Conservation (phyloP, 2,888 invertebrate genomes). For the Melieria crassipennis region DNA sequence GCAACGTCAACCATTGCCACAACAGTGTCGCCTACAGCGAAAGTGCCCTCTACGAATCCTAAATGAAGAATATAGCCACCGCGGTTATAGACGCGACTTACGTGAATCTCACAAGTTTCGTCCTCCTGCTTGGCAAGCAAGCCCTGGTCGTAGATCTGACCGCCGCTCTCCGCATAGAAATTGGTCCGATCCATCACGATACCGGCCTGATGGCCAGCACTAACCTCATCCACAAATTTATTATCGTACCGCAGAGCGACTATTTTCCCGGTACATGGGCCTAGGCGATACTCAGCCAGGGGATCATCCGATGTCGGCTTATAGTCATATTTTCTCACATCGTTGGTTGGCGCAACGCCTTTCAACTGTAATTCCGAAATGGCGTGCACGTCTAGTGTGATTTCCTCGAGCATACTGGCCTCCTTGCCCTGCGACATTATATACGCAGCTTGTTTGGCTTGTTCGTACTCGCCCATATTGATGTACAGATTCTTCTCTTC, state of each 20-base stretch:
- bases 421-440: constrained; percentile 89
- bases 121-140: constrained; percentile 84
- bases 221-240: constrained; percentile 84
- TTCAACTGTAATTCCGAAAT: constrained; percentile 87
- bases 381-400: constrained; percentile 94
- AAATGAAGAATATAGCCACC: constrained; percentile 96
- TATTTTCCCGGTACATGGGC: constrained; percentile 77
- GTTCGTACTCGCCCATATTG: constrained; percentile 92
- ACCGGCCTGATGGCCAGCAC: constrained; percentile 89
- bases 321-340: constrained; percentile 92
- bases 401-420: constrained; percentile 80
- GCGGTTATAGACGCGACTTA: constrained; percentile 92
- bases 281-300: constrained; percentile 81
- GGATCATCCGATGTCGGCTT: constrained; percentile 71
- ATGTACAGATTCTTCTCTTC: constrained; percentile 92
- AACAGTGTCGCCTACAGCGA: constrained; percentile 87
- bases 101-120: constrained; percentile 89
- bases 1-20: constrained; percentile 83
- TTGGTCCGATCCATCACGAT: constrained; percentile 89
- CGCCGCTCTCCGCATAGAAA: constrained; percentile 99
- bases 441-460: constrained; percentile 88
- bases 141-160: constrained; percentile 97
- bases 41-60: constrained; percentile 85
- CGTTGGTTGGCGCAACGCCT: constrained; percentile 84
- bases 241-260: constrained; percentile 83